phyloP scores from a whole-genome alignment of 2,113 vertebrate species.

The Ctenomys sociabilis region DNA sequence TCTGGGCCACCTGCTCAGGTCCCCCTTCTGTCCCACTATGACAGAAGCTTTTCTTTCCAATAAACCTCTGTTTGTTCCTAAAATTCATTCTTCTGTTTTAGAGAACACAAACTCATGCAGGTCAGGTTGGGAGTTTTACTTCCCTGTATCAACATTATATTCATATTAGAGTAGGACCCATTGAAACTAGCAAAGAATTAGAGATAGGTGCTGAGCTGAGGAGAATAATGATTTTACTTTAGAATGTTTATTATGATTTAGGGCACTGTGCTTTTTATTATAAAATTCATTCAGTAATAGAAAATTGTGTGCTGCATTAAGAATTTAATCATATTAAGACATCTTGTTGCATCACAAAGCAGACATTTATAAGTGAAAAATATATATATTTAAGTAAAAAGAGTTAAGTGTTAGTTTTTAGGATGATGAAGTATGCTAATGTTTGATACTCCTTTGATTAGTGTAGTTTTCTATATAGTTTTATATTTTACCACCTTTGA shows the following conservation, averaged over 20 bases:
- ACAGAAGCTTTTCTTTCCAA: too few species aligned
- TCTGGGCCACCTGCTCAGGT: too few species aligned
- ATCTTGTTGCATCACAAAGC: background rate
- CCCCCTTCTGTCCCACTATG: too few species aligned
- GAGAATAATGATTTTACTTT: constrained; percentile 45
- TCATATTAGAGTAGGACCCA: background rate
- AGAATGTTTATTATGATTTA: background rate
- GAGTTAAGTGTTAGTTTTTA: constrained; percentile 15
- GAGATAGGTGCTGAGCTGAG: background rate
- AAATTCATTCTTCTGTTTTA: too few species aligned
- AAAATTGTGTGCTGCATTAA: constrained; percentile 28
- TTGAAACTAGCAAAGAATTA: constrained; percentile 19
- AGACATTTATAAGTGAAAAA: constrained; percentile 23
- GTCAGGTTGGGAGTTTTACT: too few species aligned
- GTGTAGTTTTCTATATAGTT: background rate
- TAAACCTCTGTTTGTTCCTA: too few species aligned
- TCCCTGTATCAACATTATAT: too few species aligned
- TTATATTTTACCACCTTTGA: background rate
- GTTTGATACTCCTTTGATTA: background rate
- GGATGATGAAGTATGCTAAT: background rate
- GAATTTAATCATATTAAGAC: constrained; percentile 50
- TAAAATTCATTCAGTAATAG: constrained; percentile 2
- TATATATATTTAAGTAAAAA: background rate
- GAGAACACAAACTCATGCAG: too few species aligned
- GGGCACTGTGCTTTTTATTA: background rate